phyloP scores from a whole-genome alignment of 2,888 invertebrate genomes.

The Amblyjoppa fuscipennis region DNA sequence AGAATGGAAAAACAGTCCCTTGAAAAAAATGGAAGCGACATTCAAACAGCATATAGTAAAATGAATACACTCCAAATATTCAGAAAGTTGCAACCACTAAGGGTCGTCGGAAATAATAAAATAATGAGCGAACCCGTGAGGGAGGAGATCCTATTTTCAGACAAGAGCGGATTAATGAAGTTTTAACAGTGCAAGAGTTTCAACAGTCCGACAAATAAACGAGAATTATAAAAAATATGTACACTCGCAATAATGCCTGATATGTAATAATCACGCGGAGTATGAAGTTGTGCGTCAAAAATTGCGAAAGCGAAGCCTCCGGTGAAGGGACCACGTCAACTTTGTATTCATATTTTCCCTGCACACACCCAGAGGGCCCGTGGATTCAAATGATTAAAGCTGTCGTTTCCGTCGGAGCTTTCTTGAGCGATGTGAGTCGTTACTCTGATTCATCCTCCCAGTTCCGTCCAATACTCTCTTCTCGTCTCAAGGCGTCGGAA shows the following conservation, averaged over 20 bases:
- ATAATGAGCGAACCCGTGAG: no score
- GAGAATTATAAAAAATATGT: no score
- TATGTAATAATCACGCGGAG: not conserved
- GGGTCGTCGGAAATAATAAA: no score
- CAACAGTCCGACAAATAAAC: no score
- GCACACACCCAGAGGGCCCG: not conserved
- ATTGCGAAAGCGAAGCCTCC: not conserved
- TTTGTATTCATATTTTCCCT: not conserved
- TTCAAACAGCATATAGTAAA: not conserved
- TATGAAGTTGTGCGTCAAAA: not conserved
- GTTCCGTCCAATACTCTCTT: not conserved
- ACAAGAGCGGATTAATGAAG: no score
- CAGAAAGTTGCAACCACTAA: no score
- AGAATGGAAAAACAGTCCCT: not conserved
- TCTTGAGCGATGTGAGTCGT: slow-evolving; percentile 22
- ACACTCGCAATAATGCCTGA: not conserved
- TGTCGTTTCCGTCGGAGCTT: slow-evolving; percentile 4
- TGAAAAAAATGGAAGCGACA: not conserved
- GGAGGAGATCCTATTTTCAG: no score
- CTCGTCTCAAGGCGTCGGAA: not conserved
- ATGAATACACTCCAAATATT: no score
- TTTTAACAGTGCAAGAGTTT: no score
- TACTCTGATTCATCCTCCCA: slow-evolving; percentile 9
- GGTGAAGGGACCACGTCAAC: not conserved
- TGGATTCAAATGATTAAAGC: slow-evolving; percentile 15